phyloP scores from a whole-genome alignment of 2,888 invertebrate species.

The Phengaris alcon region DNA sequence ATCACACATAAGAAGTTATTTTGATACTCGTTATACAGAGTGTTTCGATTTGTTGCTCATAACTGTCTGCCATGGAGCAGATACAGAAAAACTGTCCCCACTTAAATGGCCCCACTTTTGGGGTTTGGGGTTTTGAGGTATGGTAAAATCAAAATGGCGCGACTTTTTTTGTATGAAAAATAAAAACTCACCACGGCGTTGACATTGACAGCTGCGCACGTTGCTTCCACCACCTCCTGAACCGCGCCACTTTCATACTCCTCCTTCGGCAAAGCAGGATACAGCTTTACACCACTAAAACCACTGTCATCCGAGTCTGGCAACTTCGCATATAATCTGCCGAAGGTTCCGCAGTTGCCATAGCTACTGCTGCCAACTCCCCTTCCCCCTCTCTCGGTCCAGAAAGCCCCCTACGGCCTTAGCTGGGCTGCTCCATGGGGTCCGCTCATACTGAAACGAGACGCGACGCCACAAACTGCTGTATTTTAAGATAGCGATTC shows the following conservation, averaged over 20 bases:
- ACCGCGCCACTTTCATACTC: conserved; percentile 71
- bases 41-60: background rate
- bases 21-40: background rate
- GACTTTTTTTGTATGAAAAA: background rate
- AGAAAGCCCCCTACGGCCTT: conserved; percentile 63
- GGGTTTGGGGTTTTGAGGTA: too few relatives aligned
- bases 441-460: too few relatives aligned
- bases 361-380: conserved; percentile 40
- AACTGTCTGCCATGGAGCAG: too few relatives aligned
- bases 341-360: background rate
- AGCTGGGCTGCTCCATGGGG: conserved; percentile 44
- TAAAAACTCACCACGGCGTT: conserved; percentile 62
- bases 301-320: conserved; percentile 63
- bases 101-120: too few relatives aligned
- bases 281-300: conserved; percentile 58
- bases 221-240: conserved; percentile 67
- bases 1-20: background rate
- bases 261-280: conserved; percentile 66
- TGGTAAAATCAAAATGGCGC: too few relatives aligned
- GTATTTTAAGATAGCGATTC: too few relatives aligned
- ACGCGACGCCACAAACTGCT: too few relatives aligned
- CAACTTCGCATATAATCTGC: conserved; percentile 60
- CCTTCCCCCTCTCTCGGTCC: conserved; percentile 55
- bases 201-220: conserved; percentile 66
- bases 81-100: too few relatives aligned